Percentiles rank a stretch among this genome's conserved stretches.
Conservation (phyloP, 2,888 invertebrate species). For the Omphaloscelis lunosa region DNA sequence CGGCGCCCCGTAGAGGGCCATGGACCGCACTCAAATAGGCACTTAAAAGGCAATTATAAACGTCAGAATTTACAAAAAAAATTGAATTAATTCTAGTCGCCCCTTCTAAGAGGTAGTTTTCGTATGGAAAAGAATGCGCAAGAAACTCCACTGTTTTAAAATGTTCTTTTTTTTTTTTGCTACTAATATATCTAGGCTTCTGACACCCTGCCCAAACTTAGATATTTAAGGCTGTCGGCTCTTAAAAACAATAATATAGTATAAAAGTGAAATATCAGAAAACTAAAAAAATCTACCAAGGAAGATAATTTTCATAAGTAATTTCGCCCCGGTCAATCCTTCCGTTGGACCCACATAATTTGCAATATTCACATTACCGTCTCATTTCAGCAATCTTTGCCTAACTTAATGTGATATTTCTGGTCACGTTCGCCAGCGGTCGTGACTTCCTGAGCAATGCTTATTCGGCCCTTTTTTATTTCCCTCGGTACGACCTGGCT, state of each 20-base stretch:
- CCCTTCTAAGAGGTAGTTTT: too few species aligned
- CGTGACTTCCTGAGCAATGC: constrained; percentile 39
- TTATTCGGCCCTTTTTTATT: constrained; percentile 34
- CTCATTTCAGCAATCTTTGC: constrained; percentile 10
- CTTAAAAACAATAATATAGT: not conserved
- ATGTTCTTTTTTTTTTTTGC: too few species aligned
- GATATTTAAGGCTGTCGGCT: not conserved
- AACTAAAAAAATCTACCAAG: too few species aligned
- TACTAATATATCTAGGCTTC: not conserved
- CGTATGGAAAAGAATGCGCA: too few species aligned
- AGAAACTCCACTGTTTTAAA: too few species aligned
- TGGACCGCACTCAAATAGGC: too few species aligned
- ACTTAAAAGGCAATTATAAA: too few species aligned
- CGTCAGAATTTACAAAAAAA: too few species aligned
- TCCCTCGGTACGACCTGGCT: constrained; percentile 1
- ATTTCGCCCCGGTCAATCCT: not conserved
- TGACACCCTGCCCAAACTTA: not conserved
- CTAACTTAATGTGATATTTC: constrained; percentile 33
- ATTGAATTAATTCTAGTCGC: too few species aligned
- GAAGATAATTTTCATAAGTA: not conserved
- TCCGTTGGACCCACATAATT: not conserved
- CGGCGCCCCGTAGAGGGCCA: too few species aligned
- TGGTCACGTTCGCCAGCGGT: constrained; percentile 41
- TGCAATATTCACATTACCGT: constrained; percentile 2
- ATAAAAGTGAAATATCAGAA: not conserved